Base-by-base conservation (phyloP, 2,888 invertebrate species). In the Ganaspis brasiliensis region DNA sequence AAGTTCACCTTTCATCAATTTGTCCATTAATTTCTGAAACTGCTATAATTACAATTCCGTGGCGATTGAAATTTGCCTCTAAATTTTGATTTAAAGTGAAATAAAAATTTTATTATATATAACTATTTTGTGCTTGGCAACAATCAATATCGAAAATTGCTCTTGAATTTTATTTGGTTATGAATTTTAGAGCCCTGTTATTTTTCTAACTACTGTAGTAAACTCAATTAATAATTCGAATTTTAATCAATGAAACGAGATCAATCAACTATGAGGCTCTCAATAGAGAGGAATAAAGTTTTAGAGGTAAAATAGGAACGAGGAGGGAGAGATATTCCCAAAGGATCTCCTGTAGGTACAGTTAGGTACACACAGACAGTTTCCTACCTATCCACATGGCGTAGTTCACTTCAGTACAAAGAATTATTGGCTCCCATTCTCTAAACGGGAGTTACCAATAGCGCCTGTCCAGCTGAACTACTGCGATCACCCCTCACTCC, bases 231-330 rank as follows among this genome's bases (percentile, higher is more conserved):
- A 89, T 89, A 89, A 90, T 90, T 89, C 89, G 86, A 89, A 88
- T 88, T 83, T 87, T 89, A 89, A 90, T 89, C 89, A 88, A 89
- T 87, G 83, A 86, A 85, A 80, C 77, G 85, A 84, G 86, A 88
- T 88, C 87, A 84, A 83, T 85, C 86, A 85, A 81, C 82, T 84
- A 80, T 84, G 79, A 84, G 75, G 61, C 31, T 70, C 63, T 63
- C 75, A 49, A 75, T 78, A 73, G 77, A 77, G 49, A 71, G 78
- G 75, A 70, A 79, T 78, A 78, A 10, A 63, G 19, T 75, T 75
- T 77, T 81, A 80, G 74, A 79, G 79, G 76, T 76, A 79, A 59
- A 59, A 59, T 63, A 55, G 67, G 16, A 37, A 21, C 21, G 40
- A 21, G 31, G 59, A 35, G 21, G 19, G 72, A 12, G 24, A 16